Evolutionary conservation across 1,140 invertebrate species (phyloP).

Genomic region (Goniozus legneri): DNA sequence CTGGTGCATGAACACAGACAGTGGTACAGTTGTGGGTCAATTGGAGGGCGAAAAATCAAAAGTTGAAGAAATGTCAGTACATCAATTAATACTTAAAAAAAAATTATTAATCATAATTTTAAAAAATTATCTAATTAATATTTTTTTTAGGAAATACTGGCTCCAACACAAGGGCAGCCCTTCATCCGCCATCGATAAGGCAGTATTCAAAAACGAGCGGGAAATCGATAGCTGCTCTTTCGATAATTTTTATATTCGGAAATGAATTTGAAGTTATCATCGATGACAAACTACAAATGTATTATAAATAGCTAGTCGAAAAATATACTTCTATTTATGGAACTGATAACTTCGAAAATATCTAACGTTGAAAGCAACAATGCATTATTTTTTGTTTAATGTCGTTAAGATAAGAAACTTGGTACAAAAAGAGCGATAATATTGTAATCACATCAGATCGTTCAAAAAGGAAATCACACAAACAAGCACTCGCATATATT

Average conservation of each 20-base stretch:
- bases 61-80: slow-evolving; percentile 67
- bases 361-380: background rate
- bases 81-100: slow-evolving; percentile 6
- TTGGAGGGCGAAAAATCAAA: slow-evolving; percentile 64
- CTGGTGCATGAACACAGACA: slow-evolving; percentile 73
- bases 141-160: slow-evolving; percentile 68
- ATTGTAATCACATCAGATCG: no score
- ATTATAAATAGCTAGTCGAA: background rate
- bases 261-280: no score
- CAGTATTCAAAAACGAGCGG: slow-evolving; percentile 63
- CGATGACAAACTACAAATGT: background rate
- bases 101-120: background rate
- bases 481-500: no score
- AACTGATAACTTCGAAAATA: background rate
- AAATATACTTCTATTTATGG: background rate
- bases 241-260: slow-evolving; percentile 28
- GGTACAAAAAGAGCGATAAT: no score
- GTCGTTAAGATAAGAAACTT: no score
- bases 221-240: slow-evolving; percentile 40
- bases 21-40: slow-evolving; percentile 68
- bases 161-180: slow-evolving; percentile 66
- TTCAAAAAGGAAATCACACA: no score
- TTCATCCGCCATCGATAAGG: slow-evolving; percentile 63
- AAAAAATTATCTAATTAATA: no score
- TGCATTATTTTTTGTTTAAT: no score